Evolutionary conservation across 2,888 invertebrate genomes (phyloP).

Genomic region (Stramonita haemastoma): DNA sequence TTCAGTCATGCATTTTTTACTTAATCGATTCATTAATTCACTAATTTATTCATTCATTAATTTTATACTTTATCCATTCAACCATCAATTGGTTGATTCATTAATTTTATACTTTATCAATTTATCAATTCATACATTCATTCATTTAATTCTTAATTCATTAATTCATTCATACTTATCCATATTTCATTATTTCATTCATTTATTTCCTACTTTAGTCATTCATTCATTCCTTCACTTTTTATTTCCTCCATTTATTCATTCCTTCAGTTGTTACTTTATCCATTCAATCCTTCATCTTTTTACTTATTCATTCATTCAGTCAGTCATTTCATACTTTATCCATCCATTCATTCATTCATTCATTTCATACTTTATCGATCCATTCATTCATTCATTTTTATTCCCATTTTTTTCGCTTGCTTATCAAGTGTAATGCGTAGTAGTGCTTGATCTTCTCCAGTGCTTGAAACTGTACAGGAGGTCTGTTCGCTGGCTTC

Average conservation of each 20-base stretch:
- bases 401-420: no score
- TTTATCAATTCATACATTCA: constrained; percentile 5
- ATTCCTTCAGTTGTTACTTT: not conserved
- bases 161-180: no score
- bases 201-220: no score
- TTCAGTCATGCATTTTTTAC: not conserved
- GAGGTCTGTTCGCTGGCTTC: no score
- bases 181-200: no score
- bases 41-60: not conserved
- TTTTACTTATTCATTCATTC: no score
- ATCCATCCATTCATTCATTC: not conserved
- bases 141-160: no score
- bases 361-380: not conserved
- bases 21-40: no score
- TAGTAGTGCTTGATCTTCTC: no score
- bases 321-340: no score
- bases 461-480: no score
- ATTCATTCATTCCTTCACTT: not conserved
- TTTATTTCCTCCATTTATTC: not conserved
- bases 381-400: not conserved
- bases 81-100: not conserved
- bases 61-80: not conserved
- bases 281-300: not conserved
- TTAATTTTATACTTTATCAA: not conserved
- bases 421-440: no score